A percentile compares a stretch with the other conserved stretches of the same genome.
Evolutionary conservation across 2,113 vertebrate genomes (phyloP).

Genomic region (Choloepus hoffmanni): DNA sequence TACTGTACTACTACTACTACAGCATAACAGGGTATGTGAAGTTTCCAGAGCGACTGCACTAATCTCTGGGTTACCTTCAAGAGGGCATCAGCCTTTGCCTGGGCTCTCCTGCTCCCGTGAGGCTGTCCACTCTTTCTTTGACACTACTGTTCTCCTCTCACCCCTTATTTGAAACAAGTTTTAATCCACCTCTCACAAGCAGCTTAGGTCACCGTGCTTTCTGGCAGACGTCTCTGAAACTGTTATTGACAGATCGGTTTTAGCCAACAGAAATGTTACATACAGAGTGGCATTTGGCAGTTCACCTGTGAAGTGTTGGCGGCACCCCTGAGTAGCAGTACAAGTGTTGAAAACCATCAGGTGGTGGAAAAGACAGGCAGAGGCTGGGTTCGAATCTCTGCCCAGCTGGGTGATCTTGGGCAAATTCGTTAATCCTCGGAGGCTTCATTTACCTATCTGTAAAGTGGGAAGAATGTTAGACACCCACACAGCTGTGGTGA

Average conservation of each 20-base stretch:
- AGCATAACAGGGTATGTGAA: background rate
- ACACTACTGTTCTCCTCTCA: background rate
- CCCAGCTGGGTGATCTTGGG: background rate
- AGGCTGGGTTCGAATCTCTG: background rate
- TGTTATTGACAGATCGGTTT: conserved; percentile 12
- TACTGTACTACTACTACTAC: background rate
- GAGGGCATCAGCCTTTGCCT: background rate
- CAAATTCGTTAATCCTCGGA: background rate
- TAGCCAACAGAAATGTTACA: conserved; percentile 9
- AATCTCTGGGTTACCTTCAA: background rate
- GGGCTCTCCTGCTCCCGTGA: background rate
- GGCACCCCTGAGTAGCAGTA: background rate
- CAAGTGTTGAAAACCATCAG: background rate
- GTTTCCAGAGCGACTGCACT: background rate
- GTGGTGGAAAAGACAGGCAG: background rate
- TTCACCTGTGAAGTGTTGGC: background rate
- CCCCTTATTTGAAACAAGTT: background rate
- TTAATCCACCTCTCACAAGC: background rate
- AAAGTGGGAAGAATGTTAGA: conserved; percentile 34
- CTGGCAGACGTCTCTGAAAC: conserved; percentile 35
- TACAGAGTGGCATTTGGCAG: background rate
- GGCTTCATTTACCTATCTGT: conserved; percentile 38
- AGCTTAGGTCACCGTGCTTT: background rate
- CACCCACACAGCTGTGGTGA: background rate
- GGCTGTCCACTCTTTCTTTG: background rate